Evolutionary conservation across 2,888 invertebrate species (phyloP).

Genomic region (Cryptocephalus moraei): DNA sequence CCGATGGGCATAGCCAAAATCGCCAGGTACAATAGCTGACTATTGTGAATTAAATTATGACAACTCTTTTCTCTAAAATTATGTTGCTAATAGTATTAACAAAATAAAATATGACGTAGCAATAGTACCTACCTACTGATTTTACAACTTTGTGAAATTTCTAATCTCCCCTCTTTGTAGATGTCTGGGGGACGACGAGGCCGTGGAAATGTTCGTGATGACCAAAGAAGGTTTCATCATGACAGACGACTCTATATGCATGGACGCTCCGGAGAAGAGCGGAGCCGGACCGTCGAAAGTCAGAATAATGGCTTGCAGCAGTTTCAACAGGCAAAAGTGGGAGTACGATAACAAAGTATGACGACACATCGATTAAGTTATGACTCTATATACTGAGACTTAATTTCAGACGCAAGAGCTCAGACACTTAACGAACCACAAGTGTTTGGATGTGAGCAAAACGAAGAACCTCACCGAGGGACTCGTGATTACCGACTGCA

Average conservation of each 20-base stretch:
- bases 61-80: no score
- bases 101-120: no score
- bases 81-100: no score
- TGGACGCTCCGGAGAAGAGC: conserved; percentile 55
- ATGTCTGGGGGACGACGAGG: conserved; percentile 50
- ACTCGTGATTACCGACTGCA: conserved; percentile 50
- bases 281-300: conserved; percentile 42
- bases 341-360: conserved; percentile 42
- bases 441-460: conserved; percentile 47
- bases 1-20: conserved; percentile 61
- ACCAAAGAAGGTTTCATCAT: conserved; percentile 61
- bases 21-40: conserved; percentile 29
- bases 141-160: not conserved
- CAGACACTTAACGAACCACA: conserved; percentile 43
- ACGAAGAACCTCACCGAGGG: conserved; percentile 40
- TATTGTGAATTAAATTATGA: not conserved
- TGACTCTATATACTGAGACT: not conserved
- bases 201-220: conserved; percentile 63
- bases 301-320: conserved; percentile 63
- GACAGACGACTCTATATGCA: conserved; percentile 80
- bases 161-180: conserved; percentile 14
- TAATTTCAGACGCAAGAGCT: conserved; percentile 40
- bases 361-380: not conserved
- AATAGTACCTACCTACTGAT: no score
- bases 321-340: conserved; percentile 61